Conservation (phyloP, 2,113 vertebrate genomes). For the Sarotherodon lohbergeri region DNA sequence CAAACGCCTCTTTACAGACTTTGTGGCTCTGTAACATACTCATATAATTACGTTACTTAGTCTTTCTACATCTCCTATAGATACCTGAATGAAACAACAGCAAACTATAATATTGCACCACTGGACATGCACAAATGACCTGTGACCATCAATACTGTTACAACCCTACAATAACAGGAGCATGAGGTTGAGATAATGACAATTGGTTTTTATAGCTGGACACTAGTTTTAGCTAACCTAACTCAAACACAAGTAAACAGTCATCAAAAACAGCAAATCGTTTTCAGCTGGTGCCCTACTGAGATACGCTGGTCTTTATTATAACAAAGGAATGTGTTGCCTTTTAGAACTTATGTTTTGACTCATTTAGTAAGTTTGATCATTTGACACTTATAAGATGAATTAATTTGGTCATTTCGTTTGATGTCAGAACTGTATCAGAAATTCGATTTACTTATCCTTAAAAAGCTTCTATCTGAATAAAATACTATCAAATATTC, state of each 20-base stretch:
- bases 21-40: neutral
- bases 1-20: neutral
- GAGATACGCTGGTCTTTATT: rapidly evolving
- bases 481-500: neutral
- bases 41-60: neutral
- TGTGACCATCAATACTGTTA: neutral
- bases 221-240: neutral
- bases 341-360: neutral
- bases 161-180: neutral
- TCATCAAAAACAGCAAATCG: neutral
- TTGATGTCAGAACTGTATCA: neutral
- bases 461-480: neutral
- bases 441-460: neutral
- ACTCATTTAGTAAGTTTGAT: neutral
- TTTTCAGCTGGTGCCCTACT: neutral
- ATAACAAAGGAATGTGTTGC: neutral
- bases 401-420: neutral
- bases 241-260: neutral
- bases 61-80: neutral
- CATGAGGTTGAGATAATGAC: neutral
- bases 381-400: neutral
- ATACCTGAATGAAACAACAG: neutral
- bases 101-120: neutral
- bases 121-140: neutral
- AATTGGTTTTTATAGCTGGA: neutral